Conservation (phyloP, 2,113 vertebrate species). For the Ascaphus truei region DNA sequence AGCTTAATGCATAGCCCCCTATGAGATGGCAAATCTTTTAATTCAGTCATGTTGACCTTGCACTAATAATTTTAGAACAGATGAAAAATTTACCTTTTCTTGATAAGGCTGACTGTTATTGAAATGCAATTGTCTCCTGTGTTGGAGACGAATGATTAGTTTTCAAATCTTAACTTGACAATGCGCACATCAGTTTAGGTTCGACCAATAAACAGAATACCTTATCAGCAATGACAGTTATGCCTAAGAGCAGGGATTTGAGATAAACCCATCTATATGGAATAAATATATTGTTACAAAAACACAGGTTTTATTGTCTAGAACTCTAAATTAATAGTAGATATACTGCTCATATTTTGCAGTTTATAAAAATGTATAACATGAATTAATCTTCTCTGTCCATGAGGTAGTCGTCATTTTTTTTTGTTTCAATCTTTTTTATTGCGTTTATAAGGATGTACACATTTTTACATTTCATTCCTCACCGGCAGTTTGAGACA, state of each 20-base stretch:
- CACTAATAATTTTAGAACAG: slow-evolving; percentile 21
- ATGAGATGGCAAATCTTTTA: slow-evolving; percentile 32
- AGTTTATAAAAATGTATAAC: too few relatives aligned
- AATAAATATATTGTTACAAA: not conserved
- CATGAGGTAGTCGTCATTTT: too few relatives aligned
- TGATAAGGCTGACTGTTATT: slow-evolving; percentile 22
- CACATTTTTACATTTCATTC: too few relatives aligned
- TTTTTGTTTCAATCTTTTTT: too few relatives aligned
- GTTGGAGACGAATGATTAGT: slow-evolving; percentile 31
- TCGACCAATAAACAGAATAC: slow-evolving; percentile 24
- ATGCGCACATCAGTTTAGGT: slow-evolving; percentile 27
- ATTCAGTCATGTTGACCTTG: slow-evolving; percentile 31
- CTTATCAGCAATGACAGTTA: slow-evolving; percentile 37
- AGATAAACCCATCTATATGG: slow-evolving; percentile 15
- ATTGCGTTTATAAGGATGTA: too few relatives aligned
- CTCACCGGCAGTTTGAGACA: too few relatives aligned
- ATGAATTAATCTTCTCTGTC: too few relatives aligned
- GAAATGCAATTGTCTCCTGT: slow-evolving; percentile 39
- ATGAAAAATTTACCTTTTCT: slow-evolving; percentile 35
- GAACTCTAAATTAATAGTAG: not conserved
- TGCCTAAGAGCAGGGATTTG: slow-evolving; percentile 11
- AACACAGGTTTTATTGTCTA: not conserved
- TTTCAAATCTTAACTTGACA: slow-evolving; percentile 28
- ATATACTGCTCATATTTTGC: too few relatives aligned
- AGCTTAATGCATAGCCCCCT: too few relatives aligned